Percentiles rank a stretch among this genome's conserved stretches.
Conservation (phyloP, 1,140 invertebrate genomes). For the Capitella teleta region DNA sequence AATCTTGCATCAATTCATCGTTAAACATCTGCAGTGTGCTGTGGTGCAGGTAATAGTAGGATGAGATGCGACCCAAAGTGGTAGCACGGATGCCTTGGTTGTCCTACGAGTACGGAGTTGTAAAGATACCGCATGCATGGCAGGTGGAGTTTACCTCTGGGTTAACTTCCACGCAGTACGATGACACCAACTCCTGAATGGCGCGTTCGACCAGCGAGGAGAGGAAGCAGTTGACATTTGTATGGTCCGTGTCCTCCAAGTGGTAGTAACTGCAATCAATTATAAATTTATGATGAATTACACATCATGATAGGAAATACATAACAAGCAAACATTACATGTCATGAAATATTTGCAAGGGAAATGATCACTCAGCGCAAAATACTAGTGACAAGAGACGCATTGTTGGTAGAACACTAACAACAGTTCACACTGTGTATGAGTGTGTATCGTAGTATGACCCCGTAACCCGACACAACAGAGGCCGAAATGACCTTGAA, state of each 20-base stretch:
- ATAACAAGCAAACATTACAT: not conserved
- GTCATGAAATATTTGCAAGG: not conserved
- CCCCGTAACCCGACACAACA: too few relatives aligned
- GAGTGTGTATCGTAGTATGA: too few relatives aligned
- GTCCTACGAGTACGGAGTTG: conserved; percentile 50
- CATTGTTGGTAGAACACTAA: too few relatives aligned
- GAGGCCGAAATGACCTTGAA: too few relatives aligned
- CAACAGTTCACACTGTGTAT: too few relatives aligned
- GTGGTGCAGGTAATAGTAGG: conserved; percentile 95
- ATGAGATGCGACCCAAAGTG: conserved; percentile 82
- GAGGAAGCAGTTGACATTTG: conserved; percentile 54
- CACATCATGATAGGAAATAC: not conserved
- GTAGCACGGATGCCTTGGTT: conserved; percentile 60
- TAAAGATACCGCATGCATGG: not conserved
- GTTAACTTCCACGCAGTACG: conserved; percentile 60
- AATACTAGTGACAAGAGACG: too few relatives aligned
- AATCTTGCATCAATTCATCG: conserved; percentile 53
- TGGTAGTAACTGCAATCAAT: conserved; percentile 58
- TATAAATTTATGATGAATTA: not conserved
- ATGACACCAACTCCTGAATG: conserved; percentile 56
- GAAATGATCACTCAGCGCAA: too few relatives aligned
- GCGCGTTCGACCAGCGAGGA: conserved; percentile 64
- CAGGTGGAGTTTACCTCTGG: not conserved
- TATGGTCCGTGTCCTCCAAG: conserved; percentile 62
- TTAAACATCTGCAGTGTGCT: conserved; percentile 77